phyloP scores from a whole-genome alignment of 1,140 invertebrate genomes.

The Habropoda laboriosa region DNA sequence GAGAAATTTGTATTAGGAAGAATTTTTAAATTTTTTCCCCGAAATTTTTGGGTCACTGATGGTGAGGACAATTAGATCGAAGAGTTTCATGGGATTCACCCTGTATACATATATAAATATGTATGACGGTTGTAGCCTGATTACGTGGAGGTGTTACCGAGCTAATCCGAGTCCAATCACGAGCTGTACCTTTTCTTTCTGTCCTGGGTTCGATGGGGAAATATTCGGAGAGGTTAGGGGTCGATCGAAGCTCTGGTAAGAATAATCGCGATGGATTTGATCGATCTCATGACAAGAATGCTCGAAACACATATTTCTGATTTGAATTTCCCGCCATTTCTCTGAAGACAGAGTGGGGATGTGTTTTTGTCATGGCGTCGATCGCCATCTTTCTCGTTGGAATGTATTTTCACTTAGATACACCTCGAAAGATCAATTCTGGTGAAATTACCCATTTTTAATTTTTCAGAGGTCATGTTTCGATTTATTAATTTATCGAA shows the following conservation, averaged over 20 bases:
- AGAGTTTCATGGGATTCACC: conserved; percentile 26
- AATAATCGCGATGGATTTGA: neutral
- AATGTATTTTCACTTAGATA: neutral
- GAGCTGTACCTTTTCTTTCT: conserved; percentile 1
- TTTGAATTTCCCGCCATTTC: conserved; percentile 7
- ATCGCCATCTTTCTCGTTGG: neutral
- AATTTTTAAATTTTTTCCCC: too few species aligned
- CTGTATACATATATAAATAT: conserved; percentile 56
- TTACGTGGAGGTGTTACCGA: conserved; percentile 46
- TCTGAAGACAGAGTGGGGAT: too few species aligned
- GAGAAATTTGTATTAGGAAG: too few species aligned
- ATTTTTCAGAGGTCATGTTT: too few species aligned
- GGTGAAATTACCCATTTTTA: too few species aligned
- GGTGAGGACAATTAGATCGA: neutral
- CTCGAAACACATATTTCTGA: neutral
- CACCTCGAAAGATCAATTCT: too few species aligned
- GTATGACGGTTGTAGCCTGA: conserved; percentile 59
- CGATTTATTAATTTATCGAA: neutral
- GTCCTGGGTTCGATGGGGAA: conserved; percentile 29
- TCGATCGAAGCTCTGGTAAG: neutral
- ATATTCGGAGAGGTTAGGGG: neutral
- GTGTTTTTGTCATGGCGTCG: neutral
- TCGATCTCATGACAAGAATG: neutral
- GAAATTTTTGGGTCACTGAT: neutral
- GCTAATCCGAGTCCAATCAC: conserved; percentile 40